phyloP scores from a whole-genome alignment of 2,888 invertebrate genomes.

The Sesia bembeciformis region DNA sequence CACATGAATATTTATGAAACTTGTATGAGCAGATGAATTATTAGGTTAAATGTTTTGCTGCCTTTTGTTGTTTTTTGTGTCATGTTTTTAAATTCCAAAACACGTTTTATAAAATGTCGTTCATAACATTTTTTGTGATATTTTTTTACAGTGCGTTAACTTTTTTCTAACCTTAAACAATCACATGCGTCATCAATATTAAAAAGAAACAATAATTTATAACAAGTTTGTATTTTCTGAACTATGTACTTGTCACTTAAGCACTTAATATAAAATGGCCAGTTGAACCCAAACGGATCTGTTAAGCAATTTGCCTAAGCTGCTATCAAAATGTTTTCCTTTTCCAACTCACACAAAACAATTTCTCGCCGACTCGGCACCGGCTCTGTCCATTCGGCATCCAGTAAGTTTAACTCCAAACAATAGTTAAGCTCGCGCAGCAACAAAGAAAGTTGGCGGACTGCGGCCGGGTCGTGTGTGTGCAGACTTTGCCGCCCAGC shows the following conservation, averaged over 20 bases:
- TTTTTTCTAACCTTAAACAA: too few relatives aligned
- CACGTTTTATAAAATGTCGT: too few relatives aligned
- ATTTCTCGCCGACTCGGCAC: slow-evolving; percentile 54
- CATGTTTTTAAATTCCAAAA: too few relatives aligned
- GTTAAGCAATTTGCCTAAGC: slow-evolving; percentile 62
- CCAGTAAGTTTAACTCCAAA: slow-evolving; percentile 60
- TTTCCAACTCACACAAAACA: slow-evolving; percentile 66
- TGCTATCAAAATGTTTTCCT: slow-evolving; percentile 66
- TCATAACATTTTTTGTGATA: too few relatives aligned
- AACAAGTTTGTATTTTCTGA: too few relatives aligned
- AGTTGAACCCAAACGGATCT: slow-evolving; percentile 4
- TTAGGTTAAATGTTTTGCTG: too few relatives aligned
- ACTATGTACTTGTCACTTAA: neutral
- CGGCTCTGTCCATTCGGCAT: slow-evolving; percentile 61
- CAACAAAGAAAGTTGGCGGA: slow-evolving; percentile 60
- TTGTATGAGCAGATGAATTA: too few relatives aligned
- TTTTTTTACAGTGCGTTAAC: too few relatives aligned
- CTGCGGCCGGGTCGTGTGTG: slow-evolving; percentile 33
- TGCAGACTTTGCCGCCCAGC: neutral
- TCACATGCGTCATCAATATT: too few relatives aligned
- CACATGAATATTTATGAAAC: too few relatives aligned
- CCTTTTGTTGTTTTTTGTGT: too few relatives aligned
- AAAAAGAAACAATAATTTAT: too few relatives aligned
- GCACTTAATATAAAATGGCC: neutral
- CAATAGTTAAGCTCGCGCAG: slow-evolving; percentile 46